A percentile compares a stretch with the other conserved stretches of the same genome.
Evolutionary conservation across 2,797 vertebrate genomes (phyloP).

Genomic region (Ficedula albicollis): DNA sequence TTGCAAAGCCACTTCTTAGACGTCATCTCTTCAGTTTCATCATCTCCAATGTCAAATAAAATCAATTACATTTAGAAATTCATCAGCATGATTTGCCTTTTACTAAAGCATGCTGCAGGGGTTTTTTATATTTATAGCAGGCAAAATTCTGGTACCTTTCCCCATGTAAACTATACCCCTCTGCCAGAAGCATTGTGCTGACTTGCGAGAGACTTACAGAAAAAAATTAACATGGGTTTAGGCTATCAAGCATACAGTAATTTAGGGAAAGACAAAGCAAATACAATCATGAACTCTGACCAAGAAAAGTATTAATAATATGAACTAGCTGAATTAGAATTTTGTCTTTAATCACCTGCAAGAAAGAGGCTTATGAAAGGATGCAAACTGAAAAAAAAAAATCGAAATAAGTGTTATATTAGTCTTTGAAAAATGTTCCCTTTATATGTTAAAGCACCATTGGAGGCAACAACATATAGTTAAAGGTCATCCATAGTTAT

Average conservation of each 20-base stretch:
- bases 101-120: background rate
- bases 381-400: background rate
- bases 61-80: background rate
- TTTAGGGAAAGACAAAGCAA: background rate
- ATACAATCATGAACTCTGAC: background rate
- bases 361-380: background rate
- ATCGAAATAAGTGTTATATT: background rate
- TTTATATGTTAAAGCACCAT: background rate
- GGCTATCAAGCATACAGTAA: background rate
- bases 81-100: background rate
- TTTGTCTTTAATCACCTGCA: background rate
- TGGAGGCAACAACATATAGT: background rate
- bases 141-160: background rate
- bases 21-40: background rate
- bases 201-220: background rate
- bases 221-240: background rate
- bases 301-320: background rate
- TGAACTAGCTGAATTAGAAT: background rate
- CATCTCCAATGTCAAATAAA: background rate
- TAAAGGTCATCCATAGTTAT: background rate
- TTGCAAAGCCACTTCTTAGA: background rate
- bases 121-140: background rate
- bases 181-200: background rate
- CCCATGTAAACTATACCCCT: background rate
- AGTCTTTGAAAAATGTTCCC: background rate